Evolutionary conservation across 2,113 vertebrate species (phyloP), one percentile per base, ranked within the genome.

Genomic region (Chiloscyllium plagiosum): DNA sequence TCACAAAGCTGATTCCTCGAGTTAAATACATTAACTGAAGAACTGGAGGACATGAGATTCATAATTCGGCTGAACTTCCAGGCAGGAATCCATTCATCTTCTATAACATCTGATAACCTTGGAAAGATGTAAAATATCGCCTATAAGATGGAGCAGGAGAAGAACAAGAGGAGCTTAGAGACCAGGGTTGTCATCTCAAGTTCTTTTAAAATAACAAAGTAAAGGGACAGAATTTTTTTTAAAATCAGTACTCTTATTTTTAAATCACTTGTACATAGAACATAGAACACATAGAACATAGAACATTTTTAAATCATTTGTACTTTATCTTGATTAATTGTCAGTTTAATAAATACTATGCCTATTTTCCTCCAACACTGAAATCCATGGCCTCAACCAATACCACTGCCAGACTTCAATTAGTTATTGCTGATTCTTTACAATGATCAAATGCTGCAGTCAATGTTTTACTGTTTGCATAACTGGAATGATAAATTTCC

Each of bases 1-100:
- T 97, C 97, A 83, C 94, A 37, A 94, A 99, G 98, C 4, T 97
- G 97, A 0, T 22, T 96, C 95, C 96, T 96, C 80, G 98, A 96
- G 93, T 96, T 97, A 96, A 96, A 97, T 95, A 98, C 96, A n/a
- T 97, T 98, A 70, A 98, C 96, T 12, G 96, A 95, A 0, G 96
- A 72, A 72, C 96, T 97, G 92, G 97, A 96, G 68, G 97, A 96
- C 61, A 97, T 96, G 95, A 99, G 96, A 10, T 97, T 97, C 4
- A 96, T 97, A 96, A 98, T 97, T 87, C 96, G 98, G 96, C 97
- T 97, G 96, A 99, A 99, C 96, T 99, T 99, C 96, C 97, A 97
- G 0, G 97, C 96, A 0, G 98, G 94, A 50, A 99, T 98, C 98
- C 99, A 99, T 89, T 99, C 99, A 85, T 99, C 99, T 80, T 99